phyloP scores from a whole-genome alignment of 2,113 vertebrate genomes.

The Mormoops blainvillei region DNA sequence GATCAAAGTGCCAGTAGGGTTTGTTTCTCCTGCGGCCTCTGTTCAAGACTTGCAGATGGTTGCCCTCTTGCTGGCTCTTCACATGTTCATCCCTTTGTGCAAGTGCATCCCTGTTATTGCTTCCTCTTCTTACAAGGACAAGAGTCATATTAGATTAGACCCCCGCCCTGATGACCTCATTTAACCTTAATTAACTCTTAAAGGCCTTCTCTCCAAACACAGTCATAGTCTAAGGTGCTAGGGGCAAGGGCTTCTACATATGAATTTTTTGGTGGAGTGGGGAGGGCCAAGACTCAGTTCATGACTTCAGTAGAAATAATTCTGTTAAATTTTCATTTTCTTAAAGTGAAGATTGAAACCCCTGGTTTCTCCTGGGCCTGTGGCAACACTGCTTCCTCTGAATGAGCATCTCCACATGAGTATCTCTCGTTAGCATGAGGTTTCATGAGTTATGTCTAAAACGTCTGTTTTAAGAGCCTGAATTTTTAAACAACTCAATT shows the following conservation, averaged over 20 bases:
- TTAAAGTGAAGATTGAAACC: not conserved
- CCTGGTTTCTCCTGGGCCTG: not conserved
- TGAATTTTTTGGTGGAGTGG: not conserved
- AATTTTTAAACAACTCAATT: not conserved
- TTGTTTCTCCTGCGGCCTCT: not conserved
- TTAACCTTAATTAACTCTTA: not conserved
- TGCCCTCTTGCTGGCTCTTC: not conserved
- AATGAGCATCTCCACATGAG: not conserved
- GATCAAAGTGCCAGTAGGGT: not conserved
- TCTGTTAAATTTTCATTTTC: not conserved
- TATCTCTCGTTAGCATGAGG: not conserved
- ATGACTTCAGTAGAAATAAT: not conserved
- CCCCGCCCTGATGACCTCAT: not conserved
- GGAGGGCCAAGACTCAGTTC: not conserved
- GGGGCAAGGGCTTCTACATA: not conserved
- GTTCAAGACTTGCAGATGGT: not conserved
- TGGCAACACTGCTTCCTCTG: not conserved
- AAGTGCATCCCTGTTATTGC: not conserved
- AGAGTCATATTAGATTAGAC: not conserved
- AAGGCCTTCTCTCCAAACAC: not conserved
- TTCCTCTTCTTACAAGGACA: not conserved
- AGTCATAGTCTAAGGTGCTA: not conserved
- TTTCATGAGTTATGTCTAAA: not conserved
- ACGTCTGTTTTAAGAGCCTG: not conserved
- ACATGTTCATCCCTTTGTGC: too few relatives aligned